Evolutionary conservation across 1,140 invertebrate genomes (phyloP).

Genomic region (Drosophila ogumai): DNA sequence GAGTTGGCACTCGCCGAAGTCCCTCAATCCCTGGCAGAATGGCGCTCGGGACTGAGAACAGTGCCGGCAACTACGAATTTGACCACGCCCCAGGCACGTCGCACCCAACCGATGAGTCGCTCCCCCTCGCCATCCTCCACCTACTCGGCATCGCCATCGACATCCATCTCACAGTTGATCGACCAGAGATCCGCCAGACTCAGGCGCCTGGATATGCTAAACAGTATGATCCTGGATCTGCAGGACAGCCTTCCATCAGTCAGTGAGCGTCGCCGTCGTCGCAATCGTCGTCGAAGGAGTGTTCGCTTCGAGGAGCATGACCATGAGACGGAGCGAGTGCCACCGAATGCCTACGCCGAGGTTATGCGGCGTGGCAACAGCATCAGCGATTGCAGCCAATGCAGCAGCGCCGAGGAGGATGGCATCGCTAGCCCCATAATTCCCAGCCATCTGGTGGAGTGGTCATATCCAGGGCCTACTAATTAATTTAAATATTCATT

Average conservation of each 20-base stretch:
- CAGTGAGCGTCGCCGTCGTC: background rate
- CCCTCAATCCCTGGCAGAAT: background rate
- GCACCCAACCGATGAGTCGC: background rate
- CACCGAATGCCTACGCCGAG: background rate
- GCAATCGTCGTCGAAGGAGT: background rate
- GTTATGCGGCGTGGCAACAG: slow-evolving; percentile 57
- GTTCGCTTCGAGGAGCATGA: slow-evolving; percentile 3
- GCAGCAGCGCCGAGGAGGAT: slow-evolving; percentile 43
- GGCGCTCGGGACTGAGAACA: slow-evolving; percentile 14
- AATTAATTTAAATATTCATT: background rate
- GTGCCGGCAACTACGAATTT: slow-evolving; percentile 40
- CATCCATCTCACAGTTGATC: background rate
- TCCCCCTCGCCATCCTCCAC: background rate
- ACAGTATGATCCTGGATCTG: background rate
- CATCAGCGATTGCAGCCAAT: slow-evolving; percentile 63
- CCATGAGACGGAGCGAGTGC: background rate
- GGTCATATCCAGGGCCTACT: slow-evolving; percentile 14
- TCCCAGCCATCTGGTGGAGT: slow-evolving; percentile 9
- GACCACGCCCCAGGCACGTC: background rate
- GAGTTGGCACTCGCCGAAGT: background rate
- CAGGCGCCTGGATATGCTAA: background rate
- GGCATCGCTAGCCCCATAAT: too few relatives aligned
- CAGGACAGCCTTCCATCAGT: background rate
- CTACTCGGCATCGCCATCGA: background rate
- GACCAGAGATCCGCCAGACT: background rate